These are phyloP conservation scores for Leptodirus hochenwartii DNA, from an alignment of 2,888 invertebrate genomes.

Conservation along the genomic window DNA sequence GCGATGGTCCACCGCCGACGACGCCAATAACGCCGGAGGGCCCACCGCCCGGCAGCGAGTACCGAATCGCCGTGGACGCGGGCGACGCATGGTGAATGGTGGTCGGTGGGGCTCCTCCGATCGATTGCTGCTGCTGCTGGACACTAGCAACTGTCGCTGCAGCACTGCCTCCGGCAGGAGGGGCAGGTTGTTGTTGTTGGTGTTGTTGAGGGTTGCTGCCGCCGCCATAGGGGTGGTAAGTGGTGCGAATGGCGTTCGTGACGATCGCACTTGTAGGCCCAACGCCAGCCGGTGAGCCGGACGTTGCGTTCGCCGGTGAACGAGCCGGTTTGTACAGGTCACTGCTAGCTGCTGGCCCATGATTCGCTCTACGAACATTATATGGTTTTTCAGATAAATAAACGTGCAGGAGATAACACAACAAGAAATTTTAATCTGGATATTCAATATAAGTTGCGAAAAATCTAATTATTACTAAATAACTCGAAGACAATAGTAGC, in stretches of 20 bases:
- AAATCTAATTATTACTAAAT: too few relatives aligned
- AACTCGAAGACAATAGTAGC: too few relatives aligned
- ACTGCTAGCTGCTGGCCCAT: conserved; percentile 19
- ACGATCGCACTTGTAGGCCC: too few relatives aligned
- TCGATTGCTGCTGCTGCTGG: conserved; percentile 25
- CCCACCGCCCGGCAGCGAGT: too few relatives aligned
- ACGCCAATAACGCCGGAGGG: too few relatives aligned
- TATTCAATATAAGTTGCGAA: too few relatives aligned
- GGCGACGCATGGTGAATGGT: too few relatives aligned
- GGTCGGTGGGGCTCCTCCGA: too few relatives aligned
- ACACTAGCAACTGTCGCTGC: conserved; percentile 23
- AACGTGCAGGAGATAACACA: not conserved
- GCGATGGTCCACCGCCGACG: too few relatives aligned
- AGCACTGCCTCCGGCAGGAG: conserved; percentile 25
- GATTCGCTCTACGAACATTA: conserved; percentile 15
- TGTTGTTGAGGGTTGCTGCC: conserved; percentile 24
- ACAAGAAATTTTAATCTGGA: too few relatives aligned
- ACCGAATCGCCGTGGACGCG: too few relatives aligned
- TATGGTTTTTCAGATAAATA: not conserved
- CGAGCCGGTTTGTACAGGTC: conserved; percentile 27
- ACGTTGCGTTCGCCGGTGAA: conserved; percentile 17
- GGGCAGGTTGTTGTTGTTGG: too few relatives aligned
- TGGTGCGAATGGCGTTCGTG: conserved; percentile 4
- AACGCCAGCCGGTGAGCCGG: not conserved
- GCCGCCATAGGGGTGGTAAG: conserved; percentile 14